Evolutionary conservation across 1,140 invertebrate species (phyloP), one percentile per base, ranked within the genome.

Genomic region (Battus philenor): DNA sequence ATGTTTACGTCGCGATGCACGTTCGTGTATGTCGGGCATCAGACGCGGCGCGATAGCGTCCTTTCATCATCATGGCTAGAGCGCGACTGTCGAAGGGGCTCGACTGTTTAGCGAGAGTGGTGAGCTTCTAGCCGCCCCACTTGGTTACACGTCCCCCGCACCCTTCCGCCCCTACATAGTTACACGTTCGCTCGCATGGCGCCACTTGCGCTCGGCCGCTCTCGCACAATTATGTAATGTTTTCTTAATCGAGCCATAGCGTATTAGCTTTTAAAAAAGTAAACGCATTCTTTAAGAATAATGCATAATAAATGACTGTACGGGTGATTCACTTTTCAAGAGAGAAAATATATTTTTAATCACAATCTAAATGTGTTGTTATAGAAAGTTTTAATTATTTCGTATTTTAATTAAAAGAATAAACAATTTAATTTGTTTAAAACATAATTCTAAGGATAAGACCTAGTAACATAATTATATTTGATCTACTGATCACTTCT

Each of bases 221-320:
- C 69, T 80, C 71, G 60, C 68, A 76, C 77, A 83, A 83, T 83
- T 83, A 83, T 81, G 68, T 79, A 81, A 81, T 83, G 75, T 83
- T 83, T 83, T 79, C 75, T 79, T 81, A 77, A 79, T 83, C 68
- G 68, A 81, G 61, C 71, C 54, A 70, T 61, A 67, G 56, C 62
- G 50, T 48, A 71, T 63, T 50, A 51, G 53, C 50, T 66, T 61
- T 61, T n/a, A n/a, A 72, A 73, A 73, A 68, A 67, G 47, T 50
- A 60, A 66, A 50, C 50, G 54, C 15, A 18, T 46, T 46, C 58
- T 34, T 47, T 6, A 20, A 20, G 18, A 20, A 20, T 6, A 3
- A n/a, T n/a, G n/a, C n/a, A n/a, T n/a, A n/a, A n/a, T n/a, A n/a
- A n/a, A n/a, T n/a, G n/a, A n/a, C n/a, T n/a, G n/a, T n/a, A n/a